Evolutionary conservation across 2,888 invertebrate genomes (phyloP), one percentile per base, ranked within the genome.

Genomic region (Lumbricus terrestris): DNA sequence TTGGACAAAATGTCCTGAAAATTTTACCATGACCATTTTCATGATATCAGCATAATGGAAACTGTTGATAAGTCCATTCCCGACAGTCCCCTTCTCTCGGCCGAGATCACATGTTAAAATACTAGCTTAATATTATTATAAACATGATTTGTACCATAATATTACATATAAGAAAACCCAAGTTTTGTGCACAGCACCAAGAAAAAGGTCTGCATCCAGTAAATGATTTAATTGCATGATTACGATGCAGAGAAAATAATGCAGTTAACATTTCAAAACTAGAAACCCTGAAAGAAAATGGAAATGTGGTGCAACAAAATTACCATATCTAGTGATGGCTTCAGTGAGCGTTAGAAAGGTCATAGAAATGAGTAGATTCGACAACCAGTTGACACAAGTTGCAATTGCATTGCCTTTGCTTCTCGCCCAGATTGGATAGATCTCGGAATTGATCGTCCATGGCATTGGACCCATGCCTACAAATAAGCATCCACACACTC

Each of bases 391-490:
- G 89, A 94, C 93, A 11, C 95, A 94, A 0, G 96, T 95, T 18
- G 96, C 94, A 82, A 95, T 91, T 69, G 95, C 94, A 91, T 94
- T 95, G 85, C 96, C 95, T 0, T 95, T 95, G 82, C 95, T 94
- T 37, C 96, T 93, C 5, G 96, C 96, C 96, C 96, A 96, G 20
- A 95, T 92, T 0, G 96, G 96, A 92, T 95, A 96, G 89, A 96
- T 96, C 93, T 96, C 96, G 33, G 96, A 95, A 92, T 96, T 96
- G 90, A 96, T 95, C 0, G 96, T 96, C 96, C 96, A 96, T 5
- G 96, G 96, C 95, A 96, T 95, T 15, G 96, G 95, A 33, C 94
- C 94, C 93, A 94, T 94, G 34, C 94, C 94, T 94, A 88, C 20
- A 91, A n/a, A 89, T 23, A 88, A 35, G 37, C 34, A 85, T 11